These are phyloP conservation scores for Schizotus pectinicornis DNA, from an alignment of 2,888 invertebrate species.

Conservation along the genomic window DNA sequence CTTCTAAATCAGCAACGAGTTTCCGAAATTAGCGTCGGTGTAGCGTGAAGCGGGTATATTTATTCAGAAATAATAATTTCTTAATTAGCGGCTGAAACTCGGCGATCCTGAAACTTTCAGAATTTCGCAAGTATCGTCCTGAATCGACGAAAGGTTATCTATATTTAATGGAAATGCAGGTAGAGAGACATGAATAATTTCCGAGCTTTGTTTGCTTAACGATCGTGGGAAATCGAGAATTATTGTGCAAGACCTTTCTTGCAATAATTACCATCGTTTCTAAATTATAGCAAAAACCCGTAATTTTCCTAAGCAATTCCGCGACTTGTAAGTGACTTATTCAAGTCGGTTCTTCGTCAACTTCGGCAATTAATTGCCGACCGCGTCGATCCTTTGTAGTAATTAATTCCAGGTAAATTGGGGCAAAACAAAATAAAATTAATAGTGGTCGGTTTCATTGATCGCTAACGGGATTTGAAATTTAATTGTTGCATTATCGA, in stretches of 20 bases:
- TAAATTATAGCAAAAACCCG: slow-evolving; percentile 40
- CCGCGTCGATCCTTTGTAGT: too few species aligned
- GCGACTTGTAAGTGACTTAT: too few species aligned
- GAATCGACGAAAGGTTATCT: slow-evolving; percentile 10
- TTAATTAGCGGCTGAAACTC: too few species aligned
- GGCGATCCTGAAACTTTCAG: too few species aligned
- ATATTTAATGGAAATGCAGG: slow-evolving; percentile 7
- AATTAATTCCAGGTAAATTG: neutral
- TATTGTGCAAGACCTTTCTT: slow-evolving; percentile 37
- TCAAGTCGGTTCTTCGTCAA: too few species aligned
- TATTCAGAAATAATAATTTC: neutral
- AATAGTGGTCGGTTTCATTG: slow-evolving; percentile 8
- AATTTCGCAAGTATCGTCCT: neutral
- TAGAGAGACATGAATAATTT: slow-evolving; percentile 23
- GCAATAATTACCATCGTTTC: slow-evolving; percentile 37
- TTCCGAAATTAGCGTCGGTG: neutral
- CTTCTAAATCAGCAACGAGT: slow-evolving; percentile 10
- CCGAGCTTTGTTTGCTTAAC: slow-evolving; percentile 32
- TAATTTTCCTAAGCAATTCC: slow-evolving; percentile 41
- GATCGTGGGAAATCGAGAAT: slow-evolving; percentile 40
- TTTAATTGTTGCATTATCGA: slow-evolving; percentile 1
- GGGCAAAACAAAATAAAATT: slow-evolving; percentile 3
- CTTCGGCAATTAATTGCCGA: too few species aligned
- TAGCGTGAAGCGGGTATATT: neutral
- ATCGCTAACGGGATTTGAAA: neutral